Conservation (phyloP, 1,140 invertebrate genomes). For the Drosophila cardini region DNA sequence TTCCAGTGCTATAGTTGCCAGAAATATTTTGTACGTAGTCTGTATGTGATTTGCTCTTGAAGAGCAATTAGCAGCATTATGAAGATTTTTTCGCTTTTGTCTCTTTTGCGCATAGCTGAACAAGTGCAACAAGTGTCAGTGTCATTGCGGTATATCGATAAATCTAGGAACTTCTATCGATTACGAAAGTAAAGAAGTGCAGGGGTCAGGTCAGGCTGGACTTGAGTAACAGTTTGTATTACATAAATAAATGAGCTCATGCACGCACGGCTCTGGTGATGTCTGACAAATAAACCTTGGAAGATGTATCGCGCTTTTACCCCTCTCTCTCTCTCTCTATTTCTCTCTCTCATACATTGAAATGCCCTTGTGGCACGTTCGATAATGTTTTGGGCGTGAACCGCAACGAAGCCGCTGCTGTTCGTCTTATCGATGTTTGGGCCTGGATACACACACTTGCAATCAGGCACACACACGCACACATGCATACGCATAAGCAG, state of each 20-base stretch:
- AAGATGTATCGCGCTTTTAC: slow-evolving; percentile 8
- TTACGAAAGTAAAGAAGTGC: neutral
- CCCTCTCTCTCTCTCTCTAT: neutral
- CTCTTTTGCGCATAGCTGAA: neutral
- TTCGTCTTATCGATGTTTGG: slow-evolving; percentile 35
- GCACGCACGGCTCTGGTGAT: neutral
- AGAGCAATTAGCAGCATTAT: slow-evolving; percentile 6
- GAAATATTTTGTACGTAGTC: neutral
- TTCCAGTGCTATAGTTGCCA: neutral
- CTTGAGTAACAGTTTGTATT: slow-evolving; percentile 2
- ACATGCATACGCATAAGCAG: slow-evolving; percentile 4
- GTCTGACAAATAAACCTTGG: slow-evolving; percentile 28
- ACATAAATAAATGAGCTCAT: slow-evolving; percentile 9
- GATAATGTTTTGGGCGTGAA: slow-evolving; percentile 53
- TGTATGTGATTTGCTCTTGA: neutral
- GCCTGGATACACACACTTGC: slow-evolving; percentile 12
- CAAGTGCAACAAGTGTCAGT: slow-evolving; percentile 42
- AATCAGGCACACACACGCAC: slow-evolving; percentile 3
- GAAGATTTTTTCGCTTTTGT: neutral
- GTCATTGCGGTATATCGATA: slow-evolving; percentile 32
- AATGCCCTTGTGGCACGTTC: slow-evolving; percentile 29
- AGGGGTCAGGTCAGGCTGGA: neutral
- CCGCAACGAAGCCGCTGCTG: slow-evolving; percentile 31
- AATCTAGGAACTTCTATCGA: slow-evolving; percentile 16
- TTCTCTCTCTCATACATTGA: neutral